Evolutionary conservation across 2,797 vertebrate genomes (phyloP), one percentile per base, ranked within the genome.

Genomic region (Sebastolobus altivelis): DNA sequence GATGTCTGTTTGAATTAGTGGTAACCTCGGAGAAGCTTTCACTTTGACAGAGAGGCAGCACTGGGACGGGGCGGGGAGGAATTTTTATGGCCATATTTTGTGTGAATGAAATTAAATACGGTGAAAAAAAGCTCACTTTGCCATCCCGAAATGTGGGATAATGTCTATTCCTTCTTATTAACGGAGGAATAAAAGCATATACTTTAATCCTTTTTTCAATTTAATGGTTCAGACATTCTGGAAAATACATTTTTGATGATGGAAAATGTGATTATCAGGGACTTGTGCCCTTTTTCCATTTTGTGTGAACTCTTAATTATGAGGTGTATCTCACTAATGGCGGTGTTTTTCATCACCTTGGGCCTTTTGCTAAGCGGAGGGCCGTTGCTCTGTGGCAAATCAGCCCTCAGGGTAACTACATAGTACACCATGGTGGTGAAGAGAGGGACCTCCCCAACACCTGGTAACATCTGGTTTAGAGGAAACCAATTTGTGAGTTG

Each of bases 1-100:
- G 93, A 92, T 84, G 91, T 93, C 90, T 94, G 90, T 87, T 88
- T 89, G 77, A 85, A 84, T 90, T 54, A 74, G 86, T 76, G 91
- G 56, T 88, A 87, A 92, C 86, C 84, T 91, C 88, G 54, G 79
- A 85, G 85, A 82, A 61, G 89, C 87, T 93, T 93, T 92, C 89
- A 71, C 91, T 94, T 82, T 89, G 84, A 83, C 83, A 49, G 65
- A 65, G 66, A 81, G 38, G 72, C 65, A 35, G 81, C 43, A 60
- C 65, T 14, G 54, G 18, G 40, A 29, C 52, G 25, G 79, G 75
- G 55, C 87, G 82, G 81, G 29, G 22, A 68, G 69, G 83, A 86
- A 82, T 79, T 54, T 87, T 90, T 85, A 86, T 83, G 75, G 66
- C 62, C 74, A 52, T 71, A 56, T 73, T 85, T 76, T 81, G 83